Evolutionary conservation across 2,113 vertebrate genomes (phyloP).

Genomic region (Lophura nycthemera): DNA sequence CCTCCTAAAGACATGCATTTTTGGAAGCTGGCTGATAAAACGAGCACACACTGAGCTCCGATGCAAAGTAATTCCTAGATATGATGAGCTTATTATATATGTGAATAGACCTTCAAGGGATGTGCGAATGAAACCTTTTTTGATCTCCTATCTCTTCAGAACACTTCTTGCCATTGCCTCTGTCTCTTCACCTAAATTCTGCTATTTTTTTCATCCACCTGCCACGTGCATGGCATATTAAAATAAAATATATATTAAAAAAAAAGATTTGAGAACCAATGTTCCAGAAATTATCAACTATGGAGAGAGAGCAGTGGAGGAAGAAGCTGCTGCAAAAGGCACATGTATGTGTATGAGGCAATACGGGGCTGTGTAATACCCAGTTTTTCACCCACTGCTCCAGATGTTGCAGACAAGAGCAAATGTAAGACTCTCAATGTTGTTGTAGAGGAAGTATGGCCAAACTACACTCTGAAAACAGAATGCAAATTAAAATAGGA

Average conservation of each 20-base stretch:
- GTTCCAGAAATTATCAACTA: not conserved
- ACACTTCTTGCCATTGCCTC: not conserved
- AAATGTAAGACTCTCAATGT: not conserved
- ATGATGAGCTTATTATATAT: slow-evolving; percentile 10
- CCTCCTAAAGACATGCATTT: not conserved
- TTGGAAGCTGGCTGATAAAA: slow-evolving; percentile 21
- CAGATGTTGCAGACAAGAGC: not conserved
- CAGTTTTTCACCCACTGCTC: not conserved
- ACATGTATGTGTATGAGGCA: fast-evolving
- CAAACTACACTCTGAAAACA: not conserved
- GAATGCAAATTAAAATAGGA: not conserved
- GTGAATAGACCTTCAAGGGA: slow-evolving; percentile 41
- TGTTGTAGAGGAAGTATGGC: not conserved
- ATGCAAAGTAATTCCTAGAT: slow-evolving; percentile 10
- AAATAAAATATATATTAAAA: not conserved
- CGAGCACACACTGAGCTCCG: fast-evolving
- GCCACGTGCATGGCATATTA: not conserved
- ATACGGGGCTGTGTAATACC: not conserved
- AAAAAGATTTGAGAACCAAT: not conserved
- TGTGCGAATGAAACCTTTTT: not conserved
- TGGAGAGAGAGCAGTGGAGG: not conserved
- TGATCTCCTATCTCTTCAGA: slow-evolving; percentile 56
- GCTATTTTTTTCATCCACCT: not conserved
- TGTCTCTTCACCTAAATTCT: slow-evolving; percentile 11
- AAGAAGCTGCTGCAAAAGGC: not conserved